Conservation (phyloP, 2,113 vertebrate species). For the Bettongia penicillata region DNA sequence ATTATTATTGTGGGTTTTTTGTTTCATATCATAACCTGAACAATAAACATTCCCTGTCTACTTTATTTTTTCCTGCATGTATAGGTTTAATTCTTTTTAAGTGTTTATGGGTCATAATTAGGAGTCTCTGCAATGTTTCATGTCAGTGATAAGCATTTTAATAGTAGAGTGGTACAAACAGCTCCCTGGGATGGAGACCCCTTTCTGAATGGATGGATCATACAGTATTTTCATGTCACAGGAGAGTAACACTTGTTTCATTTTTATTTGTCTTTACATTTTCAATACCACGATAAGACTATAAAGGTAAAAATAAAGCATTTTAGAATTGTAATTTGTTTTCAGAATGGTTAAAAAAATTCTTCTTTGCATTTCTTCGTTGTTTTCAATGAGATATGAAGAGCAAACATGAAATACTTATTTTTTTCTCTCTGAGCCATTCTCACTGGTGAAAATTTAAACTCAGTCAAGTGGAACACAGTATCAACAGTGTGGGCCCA, state of each 20-base stretch:
- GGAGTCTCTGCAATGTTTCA: neutral
- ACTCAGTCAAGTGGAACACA: neutral
- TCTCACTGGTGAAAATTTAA: neutral
- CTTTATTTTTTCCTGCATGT: neutral
- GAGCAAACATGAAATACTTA: neutral
- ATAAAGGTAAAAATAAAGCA: constrained; percentile 9
- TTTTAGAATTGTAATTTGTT: neutral
- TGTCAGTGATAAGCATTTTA: neutral
- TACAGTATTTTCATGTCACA: neutral
- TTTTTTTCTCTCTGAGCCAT: neutral
- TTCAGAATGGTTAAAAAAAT: neutral
- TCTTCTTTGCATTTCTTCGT: constrained; percentile 38
- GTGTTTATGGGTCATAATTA: neutral
- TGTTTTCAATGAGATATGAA: neutral
- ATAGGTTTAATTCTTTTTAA: neutral
- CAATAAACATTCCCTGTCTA: neutral
- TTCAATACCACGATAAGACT: neutral
- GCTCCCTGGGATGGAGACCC: neutral
- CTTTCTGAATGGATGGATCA: neutral
- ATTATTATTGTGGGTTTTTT: neutral
- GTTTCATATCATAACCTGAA: neutral
- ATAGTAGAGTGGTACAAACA: neutral
- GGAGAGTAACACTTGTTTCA: neutral
- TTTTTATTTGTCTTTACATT: neutral
- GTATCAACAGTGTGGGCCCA: fast-evolving